These are phyloP conservation scores for Lathamus discolor DNA, from an alignment of 2,113 vertebrate species.

Conservation along the genomic window DNA sequence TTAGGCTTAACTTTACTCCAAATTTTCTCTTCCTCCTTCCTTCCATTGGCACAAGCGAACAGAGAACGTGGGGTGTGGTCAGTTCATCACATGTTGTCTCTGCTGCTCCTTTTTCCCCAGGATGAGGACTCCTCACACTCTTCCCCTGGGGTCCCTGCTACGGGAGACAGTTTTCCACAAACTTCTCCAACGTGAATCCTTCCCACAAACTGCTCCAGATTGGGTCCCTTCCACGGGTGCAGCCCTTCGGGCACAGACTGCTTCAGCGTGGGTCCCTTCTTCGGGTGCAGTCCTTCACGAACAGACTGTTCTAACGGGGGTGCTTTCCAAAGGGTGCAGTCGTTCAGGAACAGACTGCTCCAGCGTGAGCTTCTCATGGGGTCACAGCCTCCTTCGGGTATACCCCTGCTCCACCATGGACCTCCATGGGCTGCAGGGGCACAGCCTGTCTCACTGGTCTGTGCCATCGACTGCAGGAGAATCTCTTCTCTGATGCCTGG, in stretches of 20 bases:
- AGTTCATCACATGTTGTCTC: rapidly evolving
- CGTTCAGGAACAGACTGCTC: not conserved
- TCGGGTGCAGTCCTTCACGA: not conserved
- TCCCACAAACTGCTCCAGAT: not conserved
- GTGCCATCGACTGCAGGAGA: not conserved
- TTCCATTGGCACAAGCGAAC: rapidly evolving
- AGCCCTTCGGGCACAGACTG: not conserved
- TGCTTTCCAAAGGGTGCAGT: no score
- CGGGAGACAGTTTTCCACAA: rapidly evolving
- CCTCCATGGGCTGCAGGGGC: not conserved
- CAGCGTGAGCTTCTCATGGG: not conserved
- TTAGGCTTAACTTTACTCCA: not conserved
- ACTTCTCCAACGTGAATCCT: not conserved
- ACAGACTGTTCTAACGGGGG: not conserved
- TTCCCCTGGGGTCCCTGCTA: not conserved
- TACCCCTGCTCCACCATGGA: not conserved
- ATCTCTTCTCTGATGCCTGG: not conserved
- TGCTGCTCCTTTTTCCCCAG: rapidly evolving
- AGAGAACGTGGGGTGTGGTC: not conserved
- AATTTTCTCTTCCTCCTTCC: not conserved
- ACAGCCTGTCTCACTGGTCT: not conserved
- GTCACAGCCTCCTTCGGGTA: not conserved
- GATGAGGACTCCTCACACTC: not conserved
- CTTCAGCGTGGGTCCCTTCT: not conserved
- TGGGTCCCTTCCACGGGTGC: no score